phyloP scores from a whole-genome alignment of 2,888 invertebrate genomes.

The Elegia similella region DNA sequence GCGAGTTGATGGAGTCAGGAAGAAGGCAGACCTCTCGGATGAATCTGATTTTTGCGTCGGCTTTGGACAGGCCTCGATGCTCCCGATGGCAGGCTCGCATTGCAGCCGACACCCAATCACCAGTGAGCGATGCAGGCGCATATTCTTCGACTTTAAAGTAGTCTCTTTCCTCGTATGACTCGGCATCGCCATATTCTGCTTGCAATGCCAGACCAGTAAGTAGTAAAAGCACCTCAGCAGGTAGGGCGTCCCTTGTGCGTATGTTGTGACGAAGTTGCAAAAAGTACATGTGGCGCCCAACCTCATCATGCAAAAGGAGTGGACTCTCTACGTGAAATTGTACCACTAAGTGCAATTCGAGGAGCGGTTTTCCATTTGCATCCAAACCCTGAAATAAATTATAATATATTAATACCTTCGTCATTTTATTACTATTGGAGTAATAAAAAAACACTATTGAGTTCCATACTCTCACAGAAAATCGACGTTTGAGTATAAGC shows the following conservation, averaged over 20 bases:
- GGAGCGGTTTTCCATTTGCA: conserved; percentile 93
- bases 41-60: conserved; percentile 93
- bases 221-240: conserved; percentile 86
- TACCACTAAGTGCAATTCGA: conserved; percentile 94
- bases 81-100: conserved; percentile 91
- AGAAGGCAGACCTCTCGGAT: conserved; percentile 93
- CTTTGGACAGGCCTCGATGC: conserved; percentile 88
- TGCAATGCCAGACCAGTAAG: conserved; percentile 95
- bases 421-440: too few species aligned
- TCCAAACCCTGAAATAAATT: conserved; percentile 87
- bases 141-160: conserved; percentile 92
- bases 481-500: too few species aligned
- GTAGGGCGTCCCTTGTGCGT: conserved; percentile 83
- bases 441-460: too few species aligned
- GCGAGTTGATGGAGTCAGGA: conserved; percentile 94
- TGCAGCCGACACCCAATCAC: conserved; percentile 82
- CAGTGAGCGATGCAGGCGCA: conserved; percentile 86
- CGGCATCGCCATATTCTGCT: conserved; percentile 93
- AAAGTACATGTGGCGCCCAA: conserved; percentile 96
- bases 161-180: conserved; percentile 60
- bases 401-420: conserved; percentile 8
- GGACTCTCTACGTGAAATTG: conserved; percentile 97
- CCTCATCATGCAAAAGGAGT: conserved; percentile 93
- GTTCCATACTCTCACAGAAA: too few species aligned
- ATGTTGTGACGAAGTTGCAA: conserved; percentile 96